These are phyloP conservation scores for Brachystomella parvula DNA, from an alignment of 1,140 invertebrate genomes.

Conservation along the genomic window DNA sequence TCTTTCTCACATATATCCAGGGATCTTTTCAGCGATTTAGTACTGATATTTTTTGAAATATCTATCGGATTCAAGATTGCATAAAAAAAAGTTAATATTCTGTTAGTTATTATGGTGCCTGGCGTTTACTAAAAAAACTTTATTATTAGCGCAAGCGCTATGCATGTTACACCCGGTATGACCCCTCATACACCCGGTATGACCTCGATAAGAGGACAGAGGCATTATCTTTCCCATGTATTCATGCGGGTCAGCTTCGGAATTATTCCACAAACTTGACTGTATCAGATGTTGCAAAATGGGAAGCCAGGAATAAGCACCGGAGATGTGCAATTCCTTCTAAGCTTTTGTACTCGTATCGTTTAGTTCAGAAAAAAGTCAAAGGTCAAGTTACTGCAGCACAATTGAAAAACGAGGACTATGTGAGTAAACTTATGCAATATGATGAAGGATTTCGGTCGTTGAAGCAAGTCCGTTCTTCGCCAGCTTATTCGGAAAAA, in stretches of 20 bases:
- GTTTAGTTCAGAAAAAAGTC: slow-evolving; percentile 22
- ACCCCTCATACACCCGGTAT: no score
- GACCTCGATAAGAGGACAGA: slow-evolving; percentile 25
- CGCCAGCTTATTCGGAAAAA: slow-evolving; percentile 27
- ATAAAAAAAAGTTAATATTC: no score
- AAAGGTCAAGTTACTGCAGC: slow-evolving; percentile 20
- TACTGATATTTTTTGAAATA: no score
- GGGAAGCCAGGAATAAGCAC: slow-evolving; percentile 1
- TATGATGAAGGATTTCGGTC: slow-evolving; percentile 31
- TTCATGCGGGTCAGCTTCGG: slow-evolving; percentile 1
- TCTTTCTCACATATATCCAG: no score
- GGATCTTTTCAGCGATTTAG: no score
- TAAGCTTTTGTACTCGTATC: slow-evolving; percentile 9
- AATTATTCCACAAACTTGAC: neutral
- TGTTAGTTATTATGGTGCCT: no score
- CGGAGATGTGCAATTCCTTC: neutral
- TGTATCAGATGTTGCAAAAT: slow-evolving; percentile 1
- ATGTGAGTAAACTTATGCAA: slow-evolving; percentile 4
- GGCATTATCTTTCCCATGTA: neutral
- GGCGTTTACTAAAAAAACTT: no score
- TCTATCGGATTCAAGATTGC: no score
- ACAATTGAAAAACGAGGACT: neutral
- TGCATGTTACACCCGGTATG: no score
- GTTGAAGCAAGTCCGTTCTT: slow-evolving; percentile 38
- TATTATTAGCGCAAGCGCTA: no score